Base-by-base conservation (phyloP, 2,888 invertebrate species). In the Didymodactylos carnosus region DNA sequence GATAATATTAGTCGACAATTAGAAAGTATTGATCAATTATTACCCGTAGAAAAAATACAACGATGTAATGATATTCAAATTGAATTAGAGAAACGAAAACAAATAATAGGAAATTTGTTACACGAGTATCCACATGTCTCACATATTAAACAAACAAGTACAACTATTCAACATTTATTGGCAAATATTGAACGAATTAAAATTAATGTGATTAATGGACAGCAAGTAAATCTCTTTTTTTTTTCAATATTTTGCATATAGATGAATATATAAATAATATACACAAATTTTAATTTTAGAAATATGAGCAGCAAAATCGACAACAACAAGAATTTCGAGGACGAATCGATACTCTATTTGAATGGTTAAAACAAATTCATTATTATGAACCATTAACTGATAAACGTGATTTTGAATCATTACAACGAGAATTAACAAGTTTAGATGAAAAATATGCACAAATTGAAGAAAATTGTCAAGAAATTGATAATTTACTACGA, bases 231-330 rank as follows among this genome's bases (percentile, higher is more conserved):
- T n/a, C n/a, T n/a, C n/a, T n/a, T n/a, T n/a, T n/a, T n/a, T n/a
- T n/a, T n/a, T n/a, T n/a, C n/a, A n/a, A n/a, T n/a, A n/a, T n/a
- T n/a, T n/a, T n/a, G n/a, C n/a, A n/a, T n/a, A n/a, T n/a, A n/a
- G n/a, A n/a, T 10, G n/a, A 62, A 35, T 19, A 23, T 11, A 25
- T 25, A 23, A 49, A 49, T 23, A 49, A 49, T 41, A 23, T 23
- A 23, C 7, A 23, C 4, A 27, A 51, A 27, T 16, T 29, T 25
- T 29, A 10, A 10, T 62, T 62, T 62, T 5, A 62, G 62, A 35
- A 62, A 62, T 62, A 62, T 62, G 62, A 62, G n/a, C 29, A 62
- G n/a, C 62, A 62, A 62, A 62, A 62, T 62, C 62, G 62, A 35
- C 62, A 62, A 62, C 62, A 62, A 19, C 29, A 62, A 62, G 62